phyloP scores from a whole-genome alignment of 2,113 vertebrate species.

The Otus sunia region DNA sequence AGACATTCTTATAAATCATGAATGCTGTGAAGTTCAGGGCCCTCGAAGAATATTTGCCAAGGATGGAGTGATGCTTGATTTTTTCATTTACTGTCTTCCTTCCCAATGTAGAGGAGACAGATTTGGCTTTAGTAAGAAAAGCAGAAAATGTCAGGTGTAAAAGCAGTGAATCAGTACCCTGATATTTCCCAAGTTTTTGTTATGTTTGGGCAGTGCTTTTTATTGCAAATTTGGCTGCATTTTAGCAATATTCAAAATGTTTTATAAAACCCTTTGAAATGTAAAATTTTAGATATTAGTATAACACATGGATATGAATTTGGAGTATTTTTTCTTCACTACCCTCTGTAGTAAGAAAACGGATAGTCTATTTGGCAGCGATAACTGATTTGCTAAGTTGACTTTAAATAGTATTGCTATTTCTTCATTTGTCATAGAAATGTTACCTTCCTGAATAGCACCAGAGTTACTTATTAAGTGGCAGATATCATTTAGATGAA shows the following conservation, averaged over 20 bases:
- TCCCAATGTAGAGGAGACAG: neutral
- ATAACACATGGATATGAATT: neutral
- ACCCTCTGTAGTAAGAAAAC: neutral
- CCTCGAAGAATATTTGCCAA: neutral
- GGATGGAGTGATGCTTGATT: neutral
- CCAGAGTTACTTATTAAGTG: neutral
- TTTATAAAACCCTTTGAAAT: neutral
- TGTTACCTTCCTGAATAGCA: neutral
- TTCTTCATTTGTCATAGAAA: neutral
- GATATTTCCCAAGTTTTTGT: neutral
- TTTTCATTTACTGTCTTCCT: neutral
- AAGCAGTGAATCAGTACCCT: neutral
- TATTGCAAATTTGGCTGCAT: neutral
- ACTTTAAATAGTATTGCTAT: neutral
- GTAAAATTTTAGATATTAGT: neutral
- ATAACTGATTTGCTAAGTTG: neutral
- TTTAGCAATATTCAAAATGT: neutral
- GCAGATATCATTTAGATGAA: neutral
- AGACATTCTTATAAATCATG: neutral
- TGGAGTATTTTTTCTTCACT: neutral
- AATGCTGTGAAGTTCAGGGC: neutral
- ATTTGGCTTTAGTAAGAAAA: neutral
- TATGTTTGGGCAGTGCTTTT: neutral
- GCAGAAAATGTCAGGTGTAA: neutral
- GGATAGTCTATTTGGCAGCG: neutral